Evolutionary conservation across 2,797 vertebrate genomes (phyloP).

Genomic region (Schizopygopsis pylzovi): DNA sequence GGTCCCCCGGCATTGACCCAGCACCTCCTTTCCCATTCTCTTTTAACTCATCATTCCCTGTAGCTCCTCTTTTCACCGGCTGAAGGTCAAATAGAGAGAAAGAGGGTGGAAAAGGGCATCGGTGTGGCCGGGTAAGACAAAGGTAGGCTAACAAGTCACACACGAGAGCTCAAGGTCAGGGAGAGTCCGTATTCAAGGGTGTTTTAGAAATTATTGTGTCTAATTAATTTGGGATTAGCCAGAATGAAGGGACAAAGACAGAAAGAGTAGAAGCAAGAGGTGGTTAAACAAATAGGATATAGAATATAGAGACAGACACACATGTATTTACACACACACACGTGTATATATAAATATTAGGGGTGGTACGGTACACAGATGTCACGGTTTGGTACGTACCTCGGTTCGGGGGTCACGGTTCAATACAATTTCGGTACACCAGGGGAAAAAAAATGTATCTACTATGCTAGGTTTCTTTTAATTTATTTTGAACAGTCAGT

Average conservation of each 20-base stretch:
- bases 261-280: neutral
- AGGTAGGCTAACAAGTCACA: conserved; percentile 37
- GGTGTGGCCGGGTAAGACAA: conserved; percentile 37
- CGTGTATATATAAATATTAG: too few relatives aligned
- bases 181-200: conserved; percentile 30
- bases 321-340: too few relatives aligned
- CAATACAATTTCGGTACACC: too few relatives aligned
- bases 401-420: too few relatives aligned
- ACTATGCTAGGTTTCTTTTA: too few relatives aligned
- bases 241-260: neutral
- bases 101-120: conserved; percentile 38
- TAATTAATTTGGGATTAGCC: neutral
- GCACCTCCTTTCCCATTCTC: conserved; percentile 55
- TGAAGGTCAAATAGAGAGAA: conserved; percentile 54
- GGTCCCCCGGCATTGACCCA: conserved; percentile 58
- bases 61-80: conserved; percentile 46
- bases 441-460: too few relatives aligned
- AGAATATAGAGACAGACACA: too few relatives aligned
- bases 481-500: too few relatives aligned
- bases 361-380: too few relatives aligned
- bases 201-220: conserved; percentile 27
- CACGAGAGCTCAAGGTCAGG: conserved; percentile 18
- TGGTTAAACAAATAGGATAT: too few relatives aligned
- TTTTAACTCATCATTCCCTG: conserved; percentile 63
- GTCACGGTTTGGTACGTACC: too few relatives aligned